Evolutionary conservation across 1,140 invertebrate species (phyloP).

Genomic region (Musca vetustissima): DNA sequence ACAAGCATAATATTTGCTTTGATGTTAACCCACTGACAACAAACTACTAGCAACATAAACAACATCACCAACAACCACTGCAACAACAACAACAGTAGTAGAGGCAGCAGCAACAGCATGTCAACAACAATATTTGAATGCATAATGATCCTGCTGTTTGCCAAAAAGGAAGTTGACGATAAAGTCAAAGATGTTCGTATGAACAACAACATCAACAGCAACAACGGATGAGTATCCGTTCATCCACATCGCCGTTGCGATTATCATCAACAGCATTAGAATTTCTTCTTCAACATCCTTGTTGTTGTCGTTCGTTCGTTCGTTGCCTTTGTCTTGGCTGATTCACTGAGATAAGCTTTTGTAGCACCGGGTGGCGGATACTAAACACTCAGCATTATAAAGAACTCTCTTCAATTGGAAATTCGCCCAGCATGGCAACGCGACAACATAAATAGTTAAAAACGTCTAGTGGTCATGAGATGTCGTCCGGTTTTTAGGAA

Average conservation of each 20-base stretch:
- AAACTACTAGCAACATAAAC: background rate
- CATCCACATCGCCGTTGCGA: too few relatives aligned
- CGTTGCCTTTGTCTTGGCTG: too few relatives aligned
- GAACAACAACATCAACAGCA: background rate
- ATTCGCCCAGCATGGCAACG: background rate
- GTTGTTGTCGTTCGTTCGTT: too few relatives aligned
- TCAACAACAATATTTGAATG: conserved; percentile 12
- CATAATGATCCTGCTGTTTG: background rate
- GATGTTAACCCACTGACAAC: conserved; percentile 5
- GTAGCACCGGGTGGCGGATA: background rate
- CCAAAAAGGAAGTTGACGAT: conserved; percentile 1
- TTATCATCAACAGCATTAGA: too few relatives aligned
- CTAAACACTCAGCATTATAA: background rate
- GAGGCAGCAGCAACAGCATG: too few relatives aligned
- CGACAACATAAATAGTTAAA: conserved; percentile 15
- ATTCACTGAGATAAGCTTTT: background rate
- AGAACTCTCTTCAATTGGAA: background rate
- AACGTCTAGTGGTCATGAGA: conserved; percentile 8
- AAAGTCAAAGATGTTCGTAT: background rate
- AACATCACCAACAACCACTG: too few relatives aligned
- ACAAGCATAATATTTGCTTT: conserved; percentile 10
- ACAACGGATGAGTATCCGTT: background rate
- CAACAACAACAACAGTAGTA: too few relatives aligned
- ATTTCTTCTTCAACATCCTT: too few relatives aligned
- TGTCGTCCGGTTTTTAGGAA: background rate